A percentile compares a stretch with the other conserved stretches of the same genome.
phyloP scores from a whole-genome alignment of 2,888 invertebrate genomes.

The Glyphotaelius pellucidus region DNA sequence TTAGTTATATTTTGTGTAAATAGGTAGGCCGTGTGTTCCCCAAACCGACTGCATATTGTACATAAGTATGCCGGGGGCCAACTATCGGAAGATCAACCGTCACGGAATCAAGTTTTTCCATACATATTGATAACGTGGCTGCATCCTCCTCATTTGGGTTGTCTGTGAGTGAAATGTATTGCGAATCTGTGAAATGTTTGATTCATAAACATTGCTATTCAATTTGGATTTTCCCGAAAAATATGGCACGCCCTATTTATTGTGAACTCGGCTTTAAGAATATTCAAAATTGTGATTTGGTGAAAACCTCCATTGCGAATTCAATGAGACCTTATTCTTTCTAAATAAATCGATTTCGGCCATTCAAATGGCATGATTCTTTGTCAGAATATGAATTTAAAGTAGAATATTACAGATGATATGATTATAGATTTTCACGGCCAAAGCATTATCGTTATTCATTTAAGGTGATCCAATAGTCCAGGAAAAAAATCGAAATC shows the following conservation, averaged over 20 bases:
- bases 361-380: neutral
- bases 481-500: no score
- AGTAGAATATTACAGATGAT: neutral
- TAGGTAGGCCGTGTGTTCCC: no score
- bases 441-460: no score
- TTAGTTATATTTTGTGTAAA: no score
- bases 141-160: neutral
- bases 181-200: slow-evolving; percentile 36
- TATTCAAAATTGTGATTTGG: neutral
- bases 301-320: neutral
- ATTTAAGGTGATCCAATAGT: no score
- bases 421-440: no score
- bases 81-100: no score
- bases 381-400: neutral
- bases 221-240: slow-evolving; percentile 18
- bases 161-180: slow-evolving; percentile 13
- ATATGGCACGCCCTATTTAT: neutral
- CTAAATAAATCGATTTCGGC: neutral
- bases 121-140: neutral
- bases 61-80: no score
- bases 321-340: neutral
- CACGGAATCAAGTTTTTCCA: neutral
- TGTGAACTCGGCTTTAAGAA: neutral
- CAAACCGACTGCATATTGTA: no score
- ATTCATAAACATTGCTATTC: slow-evolving; percentile 40